Evolutionary conservation across 2,113 vertebrate species (phyloP).

Genomic region (Pycnonotus jocosus): DNA sequence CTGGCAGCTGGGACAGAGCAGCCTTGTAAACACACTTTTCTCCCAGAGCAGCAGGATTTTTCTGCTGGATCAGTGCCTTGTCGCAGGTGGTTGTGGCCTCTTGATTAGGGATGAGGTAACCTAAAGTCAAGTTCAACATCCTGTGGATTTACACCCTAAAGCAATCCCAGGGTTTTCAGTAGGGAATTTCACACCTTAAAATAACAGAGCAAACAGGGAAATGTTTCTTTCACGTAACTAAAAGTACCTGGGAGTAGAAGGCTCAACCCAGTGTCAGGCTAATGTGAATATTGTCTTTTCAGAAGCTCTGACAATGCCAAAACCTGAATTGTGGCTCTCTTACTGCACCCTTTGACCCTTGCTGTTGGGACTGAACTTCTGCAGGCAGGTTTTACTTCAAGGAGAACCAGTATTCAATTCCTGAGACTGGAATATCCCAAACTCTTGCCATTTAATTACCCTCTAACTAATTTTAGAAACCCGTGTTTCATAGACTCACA

Average conservation of each 20-base stretch:
- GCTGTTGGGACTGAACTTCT: neutral
- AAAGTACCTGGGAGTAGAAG: neutral
- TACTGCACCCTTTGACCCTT: neutral
- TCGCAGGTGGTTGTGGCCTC: neutral
- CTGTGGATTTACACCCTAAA: neutral
- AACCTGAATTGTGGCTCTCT: neutral
- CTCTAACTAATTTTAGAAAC: neutral
- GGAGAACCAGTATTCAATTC: neutral
- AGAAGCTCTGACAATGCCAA: neutral
- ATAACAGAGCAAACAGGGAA: neutral
- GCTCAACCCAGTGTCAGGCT: neutral
- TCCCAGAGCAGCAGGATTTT: neutral
- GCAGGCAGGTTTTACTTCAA: neutral
- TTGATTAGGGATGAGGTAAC: neutral
- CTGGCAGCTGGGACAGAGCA: neutral
- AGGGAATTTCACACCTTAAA: neutral
- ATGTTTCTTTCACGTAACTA: neutral
- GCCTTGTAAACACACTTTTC: neutral
- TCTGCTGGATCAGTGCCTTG: neutral
- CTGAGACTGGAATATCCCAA: neutral
- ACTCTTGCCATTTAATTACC: neutral
- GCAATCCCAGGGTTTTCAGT: neutral
- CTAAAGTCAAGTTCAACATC: neutral
- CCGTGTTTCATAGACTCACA: accelerated
- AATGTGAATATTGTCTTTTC: neutral